A percentile compares a stretch with the other conserved stretches of the same genome.
Conservation (phyloP, 2,797 vertebrate species). For the Cynopterus sphinx region DNA sequence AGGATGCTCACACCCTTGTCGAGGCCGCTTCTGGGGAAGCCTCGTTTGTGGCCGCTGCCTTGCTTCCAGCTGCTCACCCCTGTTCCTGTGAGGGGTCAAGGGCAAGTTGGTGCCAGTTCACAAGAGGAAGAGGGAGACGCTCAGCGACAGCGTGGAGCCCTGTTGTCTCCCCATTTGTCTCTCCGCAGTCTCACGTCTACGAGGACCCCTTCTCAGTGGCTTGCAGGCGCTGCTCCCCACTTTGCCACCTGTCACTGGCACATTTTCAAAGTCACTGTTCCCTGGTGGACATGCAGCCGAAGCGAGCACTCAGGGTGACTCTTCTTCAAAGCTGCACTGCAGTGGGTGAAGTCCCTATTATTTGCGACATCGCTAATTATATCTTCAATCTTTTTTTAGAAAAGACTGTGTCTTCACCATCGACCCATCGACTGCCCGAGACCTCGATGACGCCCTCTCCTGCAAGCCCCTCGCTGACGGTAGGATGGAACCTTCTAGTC, state of each 20-base stretch:
- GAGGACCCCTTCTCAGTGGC: neutral
- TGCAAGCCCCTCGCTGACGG: constrained; percentile 92
- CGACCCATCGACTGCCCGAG: constrained; percentile 90
- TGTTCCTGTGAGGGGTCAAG: neutral
- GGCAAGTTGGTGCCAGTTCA: neutral
- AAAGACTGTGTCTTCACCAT: constrained; percentile 94
- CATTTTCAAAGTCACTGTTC: neutral
- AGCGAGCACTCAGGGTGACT: too few relatives aligned
- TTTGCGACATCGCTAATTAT: constrained; percentile 33
- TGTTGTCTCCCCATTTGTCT: neutral
- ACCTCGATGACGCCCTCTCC: constrained; percentile 92
- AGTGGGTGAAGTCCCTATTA: neutral
- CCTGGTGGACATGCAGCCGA: neutral
- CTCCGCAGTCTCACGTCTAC: neutral
- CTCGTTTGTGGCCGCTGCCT: neutral
- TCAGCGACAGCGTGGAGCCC: neutral
- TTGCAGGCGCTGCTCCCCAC: neutral
- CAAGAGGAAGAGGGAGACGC: neutral
- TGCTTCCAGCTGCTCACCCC: too few relatives aligned
- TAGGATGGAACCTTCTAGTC: constrained; percentile 78
- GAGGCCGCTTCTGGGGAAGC: neutral
- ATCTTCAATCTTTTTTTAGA: constrained; percentile 85
- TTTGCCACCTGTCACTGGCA: neutral
- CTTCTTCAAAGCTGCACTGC: neutral
- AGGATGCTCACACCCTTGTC: neutral